A percentile compares a stretch with the other conserved stretches of the same genome.
phyloP scores from a whole-genome alignment of 2,888 invertebrate genomes.

The Latrodectus hesperus region DNA sequence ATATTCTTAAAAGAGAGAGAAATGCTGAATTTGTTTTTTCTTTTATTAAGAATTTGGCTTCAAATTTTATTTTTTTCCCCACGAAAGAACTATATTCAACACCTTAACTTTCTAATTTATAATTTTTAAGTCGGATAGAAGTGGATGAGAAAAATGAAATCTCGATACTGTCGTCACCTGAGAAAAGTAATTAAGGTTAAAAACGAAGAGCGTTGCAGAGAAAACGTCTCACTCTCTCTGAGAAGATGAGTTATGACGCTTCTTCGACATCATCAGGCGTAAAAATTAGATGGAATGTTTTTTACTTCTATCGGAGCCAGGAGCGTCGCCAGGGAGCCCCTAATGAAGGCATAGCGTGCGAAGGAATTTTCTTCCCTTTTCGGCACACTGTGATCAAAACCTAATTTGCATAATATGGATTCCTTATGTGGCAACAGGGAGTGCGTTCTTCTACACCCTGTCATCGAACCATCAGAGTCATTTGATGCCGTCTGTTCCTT shows the following conservation, averaged over 20 bases:
- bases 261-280: conserved; percentile 5
- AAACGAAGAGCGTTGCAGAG: conserved; percentile 3
- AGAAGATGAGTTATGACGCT: conserved; percentile 2
- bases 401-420: conserved; percentile 59
- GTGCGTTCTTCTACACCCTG: conserved; percentile 15
- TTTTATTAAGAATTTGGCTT: too few relatives aligned
- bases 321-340: conserved; percentile 32
- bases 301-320: neutral
- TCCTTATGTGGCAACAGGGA: neutral
- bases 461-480: conserved; percentile 38
- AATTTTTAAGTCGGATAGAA: neutral
- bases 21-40: too few relatives aligned
- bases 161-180: conserved; percentile 6
- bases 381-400: conserved; percentile 39
- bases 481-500: conserved; percentile 18
- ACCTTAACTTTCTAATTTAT: neutral
- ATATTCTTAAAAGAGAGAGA: too few relatives aligned
- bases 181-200: conserved; percentile 57
- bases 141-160: neutral
- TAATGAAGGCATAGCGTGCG: conserved; percentile 63
- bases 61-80: too few relatives aligned
- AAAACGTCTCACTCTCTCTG: neutral
- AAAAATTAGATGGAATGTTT: conserved; percentile 32
- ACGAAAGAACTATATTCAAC: neutral
- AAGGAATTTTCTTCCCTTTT: conserved; percentile 30